Evolutionary conservation across 2,113 vertebrate species (phyloP).

Genomic region (Centropus unirufus): DNA sequence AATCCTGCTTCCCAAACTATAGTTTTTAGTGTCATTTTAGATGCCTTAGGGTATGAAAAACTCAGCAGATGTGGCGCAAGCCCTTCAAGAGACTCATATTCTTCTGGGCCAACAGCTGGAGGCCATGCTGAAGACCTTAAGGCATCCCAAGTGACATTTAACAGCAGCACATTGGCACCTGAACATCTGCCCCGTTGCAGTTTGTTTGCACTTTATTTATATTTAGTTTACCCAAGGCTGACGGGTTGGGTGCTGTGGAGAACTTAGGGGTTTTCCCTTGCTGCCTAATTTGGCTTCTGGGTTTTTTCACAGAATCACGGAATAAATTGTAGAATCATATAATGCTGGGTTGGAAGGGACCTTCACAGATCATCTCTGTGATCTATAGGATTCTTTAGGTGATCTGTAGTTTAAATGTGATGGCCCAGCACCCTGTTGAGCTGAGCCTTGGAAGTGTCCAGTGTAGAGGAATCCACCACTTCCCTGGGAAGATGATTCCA

Average conservation of each 20-base stretch:
- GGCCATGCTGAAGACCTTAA: not conserved
- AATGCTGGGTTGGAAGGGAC: too few species aligned
- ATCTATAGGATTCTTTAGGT: too few species aligned
- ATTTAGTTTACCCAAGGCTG: not conserved
- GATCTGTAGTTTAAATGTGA: too few species aligned
- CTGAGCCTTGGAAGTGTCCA: too few species aligned
- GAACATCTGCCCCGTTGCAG: not conserved
- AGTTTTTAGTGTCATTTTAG: not conserved
- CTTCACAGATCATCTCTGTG: too few species aligned
- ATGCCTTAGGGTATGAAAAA: not conserved
- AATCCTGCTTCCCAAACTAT: not conserved
- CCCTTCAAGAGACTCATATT: not conserved
- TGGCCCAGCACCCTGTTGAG: too few species aligned
- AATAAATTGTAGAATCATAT: too few species aligned
- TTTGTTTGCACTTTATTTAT: not conserved
- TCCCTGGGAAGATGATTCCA: too few species aligned
- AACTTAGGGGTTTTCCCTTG: not conserved
- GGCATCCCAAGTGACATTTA: not conserved
- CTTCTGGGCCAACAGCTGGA: not conserved
- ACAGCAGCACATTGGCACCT: not conserved
- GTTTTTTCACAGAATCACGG: too few species aligned
- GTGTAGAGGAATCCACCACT: too few species aligned
- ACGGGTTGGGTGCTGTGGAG: not conserved
- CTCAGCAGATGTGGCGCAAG: not conserved
- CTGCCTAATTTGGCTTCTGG: not conserved